Evolutionary conservation across 2,797 vertebrate species (phyloP), one percentile per base, ranked within the genome.

Genomic region (Chrysocyon brachyurus): DNA sequence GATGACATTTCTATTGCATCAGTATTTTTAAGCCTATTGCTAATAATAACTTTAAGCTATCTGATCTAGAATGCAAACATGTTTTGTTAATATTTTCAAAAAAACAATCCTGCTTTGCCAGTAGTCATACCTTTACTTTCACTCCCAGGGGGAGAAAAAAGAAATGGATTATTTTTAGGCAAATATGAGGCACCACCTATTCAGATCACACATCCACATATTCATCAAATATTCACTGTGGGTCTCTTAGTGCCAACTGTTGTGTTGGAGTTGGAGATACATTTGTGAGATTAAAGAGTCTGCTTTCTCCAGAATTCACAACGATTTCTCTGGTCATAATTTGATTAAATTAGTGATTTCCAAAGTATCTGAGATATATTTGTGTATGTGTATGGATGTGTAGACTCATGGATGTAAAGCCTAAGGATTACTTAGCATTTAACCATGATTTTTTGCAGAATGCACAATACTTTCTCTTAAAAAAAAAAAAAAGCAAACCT

Each of bases 11-110:
- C 63, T 79, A 46, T 79, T 96, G 64, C 92, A 91, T 33, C 46
- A 6, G 33, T 87, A 95, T 89, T 97, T 97, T 96, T 63, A 90
- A 87, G 83, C 12, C 56, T 66, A 40, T 61, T 92, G 52, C 78
- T 93, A 96, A 97, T 84, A 94, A 91, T 90, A 94, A 87, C 75
- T 96, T 90, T 36, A 94, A 89, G 63, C 21, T 54, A 84, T 84
- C 52, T 96, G 85, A 95, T 91, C 61, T 88, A 93, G 75, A 96
- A 72, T 66, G 56, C 66, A 93, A 88, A 49, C 14, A 70, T 73
- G 26, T 68, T 96, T 95, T 91, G 24, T 75, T 87, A 73, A 87
- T 28, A 61, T 6, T 84, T 79, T 36, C 88, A 96, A 94, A 89
- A 64, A 68, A 70, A 16, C 6, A 10, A 17, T 16, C 1, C 17